Evolutionary conservation across 2,113 vertebrate species (phyloP), one percentile per base, ranked within the genome.

Genomic region (Ascaphus truei): DNA sequence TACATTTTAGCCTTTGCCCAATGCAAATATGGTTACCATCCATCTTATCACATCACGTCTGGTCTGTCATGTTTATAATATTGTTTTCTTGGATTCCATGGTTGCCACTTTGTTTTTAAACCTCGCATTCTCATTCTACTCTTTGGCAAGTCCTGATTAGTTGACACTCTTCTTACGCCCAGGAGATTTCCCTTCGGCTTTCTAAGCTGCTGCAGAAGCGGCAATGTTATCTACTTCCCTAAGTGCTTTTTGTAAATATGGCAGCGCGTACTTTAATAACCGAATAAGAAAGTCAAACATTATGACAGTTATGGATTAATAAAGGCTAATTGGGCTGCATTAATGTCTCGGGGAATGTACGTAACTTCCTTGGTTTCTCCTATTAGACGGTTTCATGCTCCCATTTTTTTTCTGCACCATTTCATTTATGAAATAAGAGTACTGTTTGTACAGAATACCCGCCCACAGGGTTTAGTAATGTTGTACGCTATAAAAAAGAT

Each of bases 281-380:
- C 15, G 39, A 30, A 50, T 7, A 31, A 25, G 7, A 12, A 68
- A 27, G 53, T 68, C 37, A 34, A 13, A 58, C 50, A 23, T 57
- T 68, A 16, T 34, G 52, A 47, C 52, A 57, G 64, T 26, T 47
- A 68, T 45, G 26, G 64, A 68, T 58, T 68, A 47, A 57, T 47
- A 25, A 47, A 47, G 52, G 53, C 22, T 68, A 66, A 66, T 55
- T 66, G 36, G 37, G 23, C 36, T 31, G 18, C 51, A 45, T 4
- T 26, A 68, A 34, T 36, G 39, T 57, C 29, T 33, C 26, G 20
- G 29, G 53, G 5, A 37, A 34, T 57, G 23, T 52, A 64, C 27
- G 39, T 53, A 53, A 27, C n/a, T 11, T 22, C 3, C 2, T 15
- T 53, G 22, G 23, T 18, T 3, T 25, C 12, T 47, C 7, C 10